phyloP scores from a whole-genome alignment of 2,888 invertebrate genomes.

The Himalopsyche kuldschensis region DNA sequence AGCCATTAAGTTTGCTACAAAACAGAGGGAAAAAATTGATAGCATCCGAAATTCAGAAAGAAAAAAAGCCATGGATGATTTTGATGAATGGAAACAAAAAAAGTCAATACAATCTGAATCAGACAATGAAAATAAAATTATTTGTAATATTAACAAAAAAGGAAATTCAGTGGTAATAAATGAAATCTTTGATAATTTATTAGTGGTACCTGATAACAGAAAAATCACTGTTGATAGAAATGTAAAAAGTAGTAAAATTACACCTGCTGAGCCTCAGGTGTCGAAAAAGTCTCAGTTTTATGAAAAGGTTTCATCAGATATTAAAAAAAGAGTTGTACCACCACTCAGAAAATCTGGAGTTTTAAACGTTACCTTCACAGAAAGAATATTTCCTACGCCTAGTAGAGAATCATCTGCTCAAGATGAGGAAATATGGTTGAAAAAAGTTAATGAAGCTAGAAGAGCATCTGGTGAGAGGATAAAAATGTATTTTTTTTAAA shows the following conservation, averaged over 20 bases:
- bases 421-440: constrained; percentile 79
- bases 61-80: constrained; percentile 64
- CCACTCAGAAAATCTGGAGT: constrained; percentile 60
- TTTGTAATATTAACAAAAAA: background rate
- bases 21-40: constrained; percentile 65
- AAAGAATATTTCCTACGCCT: constrained; percentile 79
- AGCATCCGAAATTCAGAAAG: constrained; percentile 64
- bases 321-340: constrained; percentile 54
- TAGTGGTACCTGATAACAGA: background rate
- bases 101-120: background rate
- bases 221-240: background rate
- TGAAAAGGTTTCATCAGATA: constrained; percentile 41
- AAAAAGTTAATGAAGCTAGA: constrained; percentile 74
- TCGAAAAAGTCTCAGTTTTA: constrained; percentile 21
- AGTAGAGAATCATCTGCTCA: constrained; percentile 70
- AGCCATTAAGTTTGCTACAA: constrained; percentile 55
- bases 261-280: background rate
- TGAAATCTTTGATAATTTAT: background rate
- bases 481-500: background rate
- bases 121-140: background rate
- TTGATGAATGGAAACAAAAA: constrained; percentile 62
- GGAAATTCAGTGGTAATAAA: background rate
- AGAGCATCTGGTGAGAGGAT: constrained; percentile 56
- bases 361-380: constrained; percentile 72
- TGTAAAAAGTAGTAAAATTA: background rate